Base-by-base conservation (phyloP, 2,888 invertebrate species). In the Melinaea menophilus region DNA sequence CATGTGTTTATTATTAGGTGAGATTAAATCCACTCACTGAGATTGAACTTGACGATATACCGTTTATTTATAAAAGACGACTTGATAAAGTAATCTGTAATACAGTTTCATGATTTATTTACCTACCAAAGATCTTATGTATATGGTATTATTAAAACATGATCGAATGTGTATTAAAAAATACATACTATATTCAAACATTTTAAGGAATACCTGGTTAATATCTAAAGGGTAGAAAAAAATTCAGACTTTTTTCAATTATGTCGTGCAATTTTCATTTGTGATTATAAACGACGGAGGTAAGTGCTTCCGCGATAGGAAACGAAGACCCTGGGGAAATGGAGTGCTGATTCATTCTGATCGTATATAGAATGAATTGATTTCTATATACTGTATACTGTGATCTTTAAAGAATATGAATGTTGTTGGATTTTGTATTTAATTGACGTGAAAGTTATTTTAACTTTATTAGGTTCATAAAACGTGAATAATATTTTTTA, bases 251-350 rank as follows among this genome's bases (percentile, higher is more conserved):
- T 63, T 57, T 64, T 64, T 59, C 64, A 64, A 64, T 68, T 65
- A 64, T 54, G 35, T 70, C 69, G 72, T 72, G 74, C 77, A 79
- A 78, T 80, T 80, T 84, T 82, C 82, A 82, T 84, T 82, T 77
- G 78, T 79, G 81, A 83, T 81, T 82, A 81, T 81, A 80, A 79
- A 77, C 69, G 75, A 74, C 75, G 76, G 76, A 79, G 77, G 76
- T 75, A 77, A 79, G 75, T 73, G 75, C 76, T 84, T 84, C 85
- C 82, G 72, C 70, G 69, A 75, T 73, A 79, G 82, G 82, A 82
- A 84, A 76, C 79, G 81, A 81, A 77, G 71, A 71, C 79, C 75
- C 75, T 61, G 71, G 82, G 83, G 85, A 82, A 84, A 85, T 81
- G 79, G 76, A 73, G 75, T 73, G 67, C 73, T 71, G 68, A 73